These are phyloP conservation scores for Chrysolina oricalcia DNA, from an alignment of 2,888 invertebrate genomes.

Conservation along the genomic window DNA sequence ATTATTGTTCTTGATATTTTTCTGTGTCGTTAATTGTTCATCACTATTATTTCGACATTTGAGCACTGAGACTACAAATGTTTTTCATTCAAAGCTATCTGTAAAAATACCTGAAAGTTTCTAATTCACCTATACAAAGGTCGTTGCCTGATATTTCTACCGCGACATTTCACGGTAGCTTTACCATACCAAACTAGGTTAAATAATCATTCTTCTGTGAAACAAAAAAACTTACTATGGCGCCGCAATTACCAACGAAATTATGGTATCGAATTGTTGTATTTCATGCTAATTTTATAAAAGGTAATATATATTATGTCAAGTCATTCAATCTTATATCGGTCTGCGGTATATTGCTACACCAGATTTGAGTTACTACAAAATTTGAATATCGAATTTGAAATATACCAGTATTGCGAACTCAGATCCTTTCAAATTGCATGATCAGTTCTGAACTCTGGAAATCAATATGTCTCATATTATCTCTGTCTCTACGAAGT, in stretches of 20 bases:
- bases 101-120: conserved; percentile 6
- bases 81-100: neutral
- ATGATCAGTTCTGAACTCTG: neutral
- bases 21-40: too few relatives aligned
- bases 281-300: conserved; percentile 7
- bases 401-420: neutral
- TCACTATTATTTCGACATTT: neutral
- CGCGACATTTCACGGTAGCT: conserved; percentile 43
- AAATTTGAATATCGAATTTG: conserved; percentile 9
- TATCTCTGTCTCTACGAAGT: too few relatives aligned
- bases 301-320: conserved; percentile 14
- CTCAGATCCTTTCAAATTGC: neutral
- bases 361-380: neutral
- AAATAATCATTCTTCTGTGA: conserved; percentile 12
- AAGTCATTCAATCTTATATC: conserved; percentile 12
- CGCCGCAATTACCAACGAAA: neutral
- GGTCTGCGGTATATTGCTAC: neutral
- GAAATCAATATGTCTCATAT: too few relatives aligned
- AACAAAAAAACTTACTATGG: conserved; percentile 6
- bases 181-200: conserved; percentile 16
- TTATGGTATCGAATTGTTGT: conserved; percentile 13
- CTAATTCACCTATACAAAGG: conserved; percentile 33
- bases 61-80: neutral
- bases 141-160: conserved; percentile 41
- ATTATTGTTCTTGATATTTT: too few relatives aligned